A percentile compares a stretch with the other conserved stretches of the same genome.
These are phyloP conservation scores for Papilio elwesi DNA, from an alignment of 2,888 invertebrate genomes.

Conservation along the genomic window DNA sequence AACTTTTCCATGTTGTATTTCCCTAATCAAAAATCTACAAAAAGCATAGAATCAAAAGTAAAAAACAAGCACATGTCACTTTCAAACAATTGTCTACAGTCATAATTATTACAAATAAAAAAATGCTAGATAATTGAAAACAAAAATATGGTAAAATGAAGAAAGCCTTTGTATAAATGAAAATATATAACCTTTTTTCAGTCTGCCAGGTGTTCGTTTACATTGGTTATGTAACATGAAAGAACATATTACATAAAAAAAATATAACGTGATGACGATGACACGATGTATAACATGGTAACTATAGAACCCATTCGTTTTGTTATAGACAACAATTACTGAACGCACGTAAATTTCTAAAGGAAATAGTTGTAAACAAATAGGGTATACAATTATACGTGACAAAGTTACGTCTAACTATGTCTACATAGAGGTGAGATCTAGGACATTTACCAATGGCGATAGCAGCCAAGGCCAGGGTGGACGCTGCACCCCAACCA, in stretches of 20 bases:
- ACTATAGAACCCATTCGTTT: conserved; percentile 3
- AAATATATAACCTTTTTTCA: neutral
- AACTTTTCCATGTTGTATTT: neutral
- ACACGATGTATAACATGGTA: neutral
- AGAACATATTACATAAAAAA: neutral
- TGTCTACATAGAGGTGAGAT: conserved; percentile 48
- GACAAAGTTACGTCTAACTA: conserved; percentile 46
- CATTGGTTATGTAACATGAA: conserved; percentile 16
- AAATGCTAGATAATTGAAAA: neutral
- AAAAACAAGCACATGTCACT: neutral
- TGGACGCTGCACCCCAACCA: conserved; percentile 62
- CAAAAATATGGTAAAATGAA: too few relatives aligned
- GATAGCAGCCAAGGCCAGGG: conserved; percentile 60
- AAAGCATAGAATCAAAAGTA: neutral
- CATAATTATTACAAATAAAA: neutral
- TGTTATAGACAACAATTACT: conserved; percentile 30
- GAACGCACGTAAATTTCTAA: conserved; percentile 29
- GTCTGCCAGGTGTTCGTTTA: neutral
- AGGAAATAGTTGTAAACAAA: conserved; percentile 21
- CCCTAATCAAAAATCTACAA: neutral
- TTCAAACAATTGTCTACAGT: too few relatives aligned
- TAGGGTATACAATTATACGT: conserved; percentile 35
- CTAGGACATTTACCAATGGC: conserved; percentile 60
- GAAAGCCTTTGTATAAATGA: too few relatives aligned
- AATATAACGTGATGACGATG: conserved; percentile 5